Percentiles rank a stretch among this genome's conserved stretches.
Conservation (phyloP, 2,113 vertebrate species). For the Varanus komodoensis region DNA sequence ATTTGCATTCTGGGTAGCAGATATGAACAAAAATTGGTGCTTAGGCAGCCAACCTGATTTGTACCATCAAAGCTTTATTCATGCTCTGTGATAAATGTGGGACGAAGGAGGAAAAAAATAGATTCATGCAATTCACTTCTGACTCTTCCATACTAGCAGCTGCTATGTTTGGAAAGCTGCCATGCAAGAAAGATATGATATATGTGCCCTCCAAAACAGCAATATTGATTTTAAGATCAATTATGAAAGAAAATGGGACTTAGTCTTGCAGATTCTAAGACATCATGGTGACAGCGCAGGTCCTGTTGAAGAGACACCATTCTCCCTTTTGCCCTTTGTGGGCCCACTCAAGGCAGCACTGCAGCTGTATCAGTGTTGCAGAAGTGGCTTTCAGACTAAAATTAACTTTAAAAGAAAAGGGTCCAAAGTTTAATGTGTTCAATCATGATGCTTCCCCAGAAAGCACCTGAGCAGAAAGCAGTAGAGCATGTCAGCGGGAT, state of each 20-base stretch:
- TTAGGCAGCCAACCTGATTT: not conserved
- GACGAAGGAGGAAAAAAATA: slow-evolving; percentile 38
- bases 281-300: not conserved
- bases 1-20: not conserved
- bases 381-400: slow-evolving; percentile 25
- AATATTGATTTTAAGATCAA: slow-evolving; percentile 10
- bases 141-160: not conserved
- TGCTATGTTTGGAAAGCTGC: not conserved
- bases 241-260: not conserved
- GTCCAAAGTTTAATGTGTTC: slow-evolving; percentile 14
- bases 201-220: slow-evolving; percentile 37
- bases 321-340: slow-evolving; percentile 12
- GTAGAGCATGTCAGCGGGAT: too few species aligned
- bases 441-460: slow-evolving; percentile 19
- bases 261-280: not conserved
- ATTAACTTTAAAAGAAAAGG: slow-evolving; percentile 21
- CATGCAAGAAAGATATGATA: not conserved
- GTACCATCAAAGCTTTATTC: not conserved
- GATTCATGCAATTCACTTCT: slow-evolving; percentile 44
- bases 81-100: slow-evolving; percentile 33
- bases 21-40: not conserved
- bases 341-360: not conserved
- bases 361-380: not conserved
- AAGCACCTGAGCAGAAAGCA: not conserved
- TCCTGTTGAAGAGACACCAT: not conserved